Evolutionary conservation across 2,888 invertebrate genomes (phyloP), one percentile per base, ranked within the genome.

Genomic region (Miltochrista miniata): DNA sequence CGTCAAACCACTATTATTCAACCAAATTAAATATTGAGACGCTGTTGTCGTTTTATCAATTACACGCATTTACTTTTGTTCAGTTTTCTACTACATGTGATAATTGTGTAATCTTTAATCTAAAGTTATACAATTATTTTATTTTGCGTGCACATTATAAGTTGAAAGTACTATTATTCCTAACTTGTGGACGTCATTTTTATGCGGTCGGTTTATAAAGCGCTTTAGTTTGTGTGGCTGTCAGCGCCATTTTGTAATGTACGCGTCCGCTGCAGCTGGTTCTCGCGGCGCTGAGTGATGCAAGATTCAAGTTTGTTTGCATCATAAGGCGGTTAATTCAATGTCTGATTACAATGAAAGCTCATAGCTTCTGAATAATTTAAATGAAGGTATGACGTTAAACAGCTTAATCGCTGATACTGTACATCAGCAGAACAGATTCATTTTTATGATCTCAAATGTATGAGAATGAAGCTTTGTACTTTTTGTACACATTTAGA

Each of bases 161-260:
- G n/a, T n/a, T n/a, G n/a, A n/a, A n/a, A n/a, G n/a, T n/a, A n/a
- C n/a, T n/a, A n/a, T n/a, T n/a, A n/a, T n/a, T n/a, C n/a, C n/a
- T n/a, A n/a, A n/a, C n/a, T 24, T 24, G 18, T 24, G 18, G 5
- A 10, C 38, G 48, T 35, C 72, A 51, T 63, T 56, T 68, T 40
- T 45, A 76, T 60, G 79, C 62, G 68, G 80, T 69, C 76, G 82
- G 60, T 41, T 85, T 81, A 76, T 90, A 85, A 85, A 91, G 90
- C 90, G 90, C 90, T 90, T 89, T 87, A 79, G 69, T 71, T 73
- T 65, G 66, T 72, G 70, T 70, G 67, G 60, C 58, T 73, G 69
- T 73, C 81, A 90, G 85, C 91, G 91, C 91, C 91, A 91, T 91
- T 90, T 91, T 91, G 90, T 88, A 70, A 60, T 69, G 43, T 44